phyloP scores from a whole-genome alignment of 2,113 vertebrate genomes.

The Melanotaenia duboulayi region DNA sequence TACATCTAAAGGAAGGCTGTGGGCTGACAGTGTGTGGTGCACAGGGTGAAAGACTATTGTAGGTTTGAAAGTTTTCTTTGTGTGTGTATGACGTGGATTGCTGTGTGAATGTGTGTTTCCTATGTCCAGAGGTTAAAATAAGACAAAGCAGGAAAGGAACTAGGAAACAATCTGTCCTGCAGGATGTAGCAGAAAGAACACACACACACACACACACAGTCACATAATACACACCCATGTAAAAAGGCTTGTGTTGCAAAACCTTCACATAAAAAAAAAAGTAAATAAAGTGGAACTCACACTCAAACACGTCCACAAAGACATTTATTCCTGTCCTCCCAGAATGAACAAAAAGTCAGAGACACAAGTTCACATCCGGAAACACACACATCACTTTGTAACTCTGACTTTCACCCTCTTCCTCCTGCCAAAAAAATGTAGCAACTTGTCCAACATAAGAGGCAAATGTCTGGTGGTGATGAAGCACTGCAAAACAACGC shows the following conservation, averaged over 20 bases:
- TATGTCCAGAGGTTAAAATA: constrained; percentile 73
- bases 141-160: constrained; percentile 74
- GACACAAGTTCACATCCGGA: neutral
- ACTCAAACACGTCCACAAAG: constrained; percentile 9
- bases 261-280: constrained; percentile 2
- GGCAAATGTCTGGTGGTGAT: constrained; percentile 52
- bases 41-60: constrained; percentile 37
- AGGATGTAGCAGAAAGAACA: constrained; percentile 48
- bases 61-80: constrained; percentile 11
- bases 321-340: constrained; percentile 32
- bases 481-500: constrained; percentile 60
- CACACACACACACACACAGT: neutral
- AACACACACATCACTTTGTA: constrained; percentile 18
- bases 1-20: constrained; percentile 45
- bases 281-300: neutral
- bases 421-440: constrained; percentile 26
- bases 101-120: constrained; percentile 58
- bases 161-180: constrained; percentile 77
- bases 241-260: constrained; percentile 9
- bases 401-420: constrained; percentile 40
- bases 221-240: constrained; percentile 12
- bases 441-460: constrained; percentile 63
- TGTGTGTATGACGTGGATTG: constrained; percentile 27
- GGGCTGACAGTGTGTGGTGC: constrained; percentile 36
- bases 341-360: constrained; percentile 25